phyloP scores from a whole-genome alignment of 2,797 vertebrate species.

The Tolypeutes matacus region DNA sequence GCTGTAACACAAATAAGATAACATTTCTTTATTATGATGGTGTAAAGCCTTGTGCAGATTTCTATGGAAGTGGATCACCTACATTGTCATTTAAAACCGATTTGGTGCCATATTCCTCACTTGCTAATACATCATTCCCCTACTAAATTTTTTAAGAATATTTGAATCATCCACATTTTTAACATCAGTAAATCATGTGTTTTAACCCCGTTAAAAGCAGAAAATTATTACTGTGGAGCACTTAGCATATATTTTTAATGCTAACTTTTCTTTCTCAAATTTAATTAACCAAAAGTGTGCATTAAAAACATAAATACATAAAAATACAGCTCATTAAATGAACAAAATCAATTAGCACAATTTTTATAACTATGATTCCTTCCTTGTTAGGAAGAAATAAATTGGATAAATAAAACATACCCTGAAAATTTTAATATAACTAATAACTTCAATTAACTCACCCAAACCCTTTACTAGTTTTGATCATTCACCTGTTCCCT shows the following conservation, averaged over 20 bases:
- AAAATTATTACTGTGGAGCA: not conserved
- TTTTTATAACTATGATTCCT: not conserved
- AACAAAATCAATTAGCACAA: not conserved
- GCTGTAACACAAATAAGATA: not conserved
- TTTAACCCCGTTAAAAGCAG: not conserved
- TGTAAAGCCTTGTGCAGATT: not conserved
- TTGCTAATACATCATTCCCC: not conserved
- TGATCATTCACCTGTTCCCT: not conserved
- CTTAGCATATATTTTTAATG: not conserved
- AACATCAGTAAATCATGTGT: not conserved
- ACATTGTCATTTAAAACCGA: not conserved
- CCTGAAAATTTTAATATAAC: too few relatives aligned
- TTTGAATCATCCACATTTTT: not conserved
- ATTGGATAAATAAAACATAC: not conserved
- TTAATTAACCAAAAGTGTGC: not conserved
- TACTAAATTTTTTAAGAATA: not conserved
- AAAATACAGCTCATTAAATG: not conserved
- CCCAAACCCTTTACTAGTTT: not conserved
- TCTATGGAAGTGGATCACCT: not conserved
- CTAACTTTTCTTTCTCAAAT: not conserved
- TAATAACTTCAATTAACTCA: not conserved
- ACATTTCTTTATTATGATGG: not conserved
- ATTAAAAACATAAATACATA: not conserved
- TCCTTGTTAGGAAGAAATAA: not conserved
- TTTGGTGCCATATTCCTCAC: not conserved